These are phyloP conservation scores for Ophiothrix spiculata DNA, from an alignment of 35 echinoderm and acorn worm genomes.

Conservation along the genomic window DNA sequence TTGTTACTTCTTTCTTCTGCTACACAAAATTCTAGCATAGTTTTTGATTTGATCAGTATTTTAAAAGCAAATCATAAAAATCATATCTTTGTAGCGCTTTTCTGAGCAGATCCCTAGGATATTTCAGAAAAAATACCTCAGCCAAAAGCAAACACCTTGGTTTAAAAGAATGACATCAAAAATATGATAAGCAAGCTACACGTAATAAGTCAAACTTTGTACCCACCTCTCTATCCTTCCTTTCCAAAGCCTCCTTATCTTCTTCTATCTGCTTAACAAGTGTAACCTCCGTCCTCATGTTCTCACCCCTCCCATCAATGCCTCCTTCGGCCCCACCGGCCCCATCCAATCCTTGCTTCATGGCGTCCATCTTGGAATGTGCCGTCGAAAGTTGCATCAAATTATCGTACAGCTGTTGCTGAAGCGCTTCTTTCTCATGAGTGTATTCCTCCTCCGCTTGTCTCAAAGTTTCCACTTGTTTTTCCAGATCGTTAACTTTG, in stretches of 20 bases:
- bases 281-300: slow-evolving; percentile 25
- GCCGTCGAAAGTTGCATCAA: slow-evolving; percentile 77
- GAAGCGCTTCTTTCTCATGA: slow-evolving; percentile 87
- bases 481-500: slow-evolving; percentile 42
- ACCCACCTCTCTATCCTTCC: slow-evolving; percentile 91
- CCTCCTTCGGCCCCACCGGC: neutral
- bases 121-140: too few species aligned
- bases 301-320: slow-evolving; percentile 7
- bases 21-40: too few species aligned
- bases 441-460: slow-evolving; percentile 69
- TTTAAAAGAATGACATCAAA: too few species aligned
- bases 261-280: slow-evolving; percentile 81
- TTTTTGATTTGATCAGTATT: too few species aligned
- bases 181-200: too few species aligned
- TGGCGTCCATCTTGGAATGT: slow-evolving; percentile 76
- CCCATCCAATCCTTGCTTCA: slow-evolving; percentile 69
- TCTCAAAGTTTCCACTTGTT: slow-evolving; percentile 39
- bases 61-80: too few species aligned
- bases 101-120: too few species aligned
- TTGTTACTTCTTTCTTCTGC: too few species aligned
- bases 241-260: slow-evolving; percentile 90
- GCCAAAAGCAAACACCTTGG: too few species aligned
- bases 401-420: slow-evolving; percentile 79
- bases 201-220: too few species aligned
- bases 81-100: too few species aligned